Base-by-base conservation (phyloP, 2,797 vertebrate species). In the Mus caroli region DNA sequence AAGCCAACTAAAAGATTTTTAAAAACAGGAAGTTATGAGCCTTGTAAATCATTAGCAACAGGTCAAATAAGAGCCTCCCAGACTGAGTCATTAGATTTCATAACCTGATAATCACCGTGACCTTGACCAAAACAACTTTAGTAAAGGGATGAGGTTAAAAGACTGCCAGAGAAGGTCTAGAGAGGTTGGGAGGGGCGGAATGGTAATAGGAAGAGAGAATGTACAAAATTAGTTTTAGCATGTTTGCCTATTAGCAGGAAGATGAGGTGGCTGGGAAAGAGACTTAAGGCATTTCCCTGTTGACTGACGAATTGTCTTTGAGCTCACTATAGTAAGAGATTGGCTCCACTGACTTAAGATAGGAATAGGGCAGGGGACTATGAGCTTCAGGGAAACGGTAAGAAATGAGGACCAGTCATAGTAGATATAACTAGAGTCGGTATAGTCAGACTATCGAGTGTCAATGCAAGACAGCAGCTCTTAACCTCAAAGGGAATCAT, bases 1-100 rank as follows among this genome's bases (percentile, higher is more conserved):
- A 76, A 85, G 19, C 37, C 37, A 96, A 94, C n/a, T 40, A 31
- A 94, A 93, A 91, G 34, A 60, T 58, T 56, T 96, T 85, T 46
- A 77, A 92, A 88, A 95, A 67, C 73, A 94, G 46, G 50, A 86
- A 86, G 54, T 83, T 67, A 73, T 54, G 34, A 89, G 43, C 31
- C 24, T 84, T 46, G 60, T 28, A 88, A 67, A 93, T 93, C 79
- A 54, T 76, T 87, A 82, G 31, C 17, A 64, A 69, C 90, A 79
- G 88, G 52, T 92, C 64, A 95, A 86, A 19, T 69, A 34, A 78
- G 37, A 89, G 83, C 54, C 58, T 43, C 43, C 58, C 37, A 76
- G 75, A 73, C 50, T 91, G 60, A 69, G 60, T 56, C 67, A 90
- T 50, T 69, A 91, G 50, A 83, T 75, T 91, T 71, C 76, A 37